Evolutionary conservation across 2,888 invertebrate species (phyloP).

Genomic region (Nasonovia ribisnigri): DNA sequence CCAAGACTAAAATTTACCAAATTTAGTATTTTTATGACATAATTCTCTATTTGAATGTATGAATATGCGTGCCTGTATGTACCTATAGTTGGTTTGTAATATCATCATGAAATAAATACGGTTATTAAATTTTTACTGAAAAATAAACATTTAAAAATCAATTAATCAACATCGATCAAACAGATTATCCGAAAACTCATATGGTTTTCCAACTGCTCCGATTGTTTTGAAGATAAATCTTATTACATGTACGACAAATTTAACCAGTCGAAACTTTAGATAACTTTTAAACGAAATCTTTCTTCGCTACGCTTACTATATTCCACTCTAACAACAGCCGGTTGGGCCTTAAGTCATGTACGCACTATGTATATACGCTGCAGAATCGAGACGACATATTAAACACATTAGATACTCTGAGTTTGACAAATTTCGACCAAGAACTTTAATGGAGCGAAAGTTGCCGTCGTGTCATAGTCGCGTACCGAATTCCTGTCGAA

Average conservation of each 20-base stretch:
- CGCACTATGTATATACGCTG: background rate
- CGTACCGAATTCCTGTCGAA: slow-evolving; percentile 41
- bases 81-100: background rate
- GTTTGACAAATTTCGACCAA: slow-evolving; percentile 53
- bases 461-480: slow-evolving; percentile 26
- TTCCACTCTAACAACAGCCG: background rate
- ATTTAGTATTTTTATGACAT: background rate
- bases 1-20: slow-evolving; percentile 40
- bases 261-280: slow-evolving; percentile 18
- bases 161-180: slow-evolving; percentile 17
- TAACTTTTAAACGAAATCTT: slow-evolving; percentile 44
- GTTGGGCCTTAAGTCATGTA: background rate
- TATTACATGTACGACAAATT: slow-evolving; percentile 4
- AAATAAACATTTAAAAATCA: background rate
- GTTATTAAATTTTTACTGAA: background rate
- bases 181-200: slow-evolving; percentile 2
- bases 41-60: background rate
- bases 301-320: background rate
- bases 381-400: slow-evolving; percentile 42
- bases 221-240: slow-evolving; percentile 37
- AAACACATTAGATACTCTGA: slow-evolving; percentile 49
- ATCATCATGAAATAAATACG: background rate
- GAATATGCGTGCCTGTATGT: background rate
- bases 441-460: slow-evolving; percentile 58
- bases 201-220: background rate